Conservation (phyloP, 1,140 invertebrate species). For the Drosophila fuyamai region DNA sequence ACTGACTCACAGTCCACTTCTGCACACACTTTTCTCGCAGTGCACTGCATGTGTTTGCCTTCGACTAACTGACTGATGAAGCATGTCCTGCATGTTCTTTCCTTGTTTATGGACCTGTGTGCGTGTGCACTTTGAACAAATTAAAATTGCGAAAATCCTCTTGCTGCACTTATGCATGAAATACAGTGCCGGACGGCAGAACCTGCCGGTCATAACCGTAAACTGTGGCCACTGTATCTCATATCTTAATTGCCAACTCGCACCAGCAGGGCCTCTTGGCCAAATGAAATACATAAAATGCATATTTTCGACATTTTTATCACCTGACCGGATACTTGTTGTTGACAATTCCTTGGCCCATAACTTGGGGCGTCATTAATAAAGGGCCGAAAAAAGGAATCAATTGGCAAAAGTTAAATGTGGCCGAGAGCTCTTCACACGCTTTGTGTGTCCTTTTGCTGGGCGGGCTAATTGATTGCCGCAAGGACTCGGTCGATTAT, state of each 20-base stretch:
- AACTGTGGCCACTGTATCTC: slow-evolving; percentile 43
- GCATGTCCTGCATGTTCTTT: slow-evolving; percentile 53
- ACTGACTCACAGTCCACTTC: too few relatives aligned
- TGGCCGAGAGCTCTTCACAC: slow-evolving; percentile 39
- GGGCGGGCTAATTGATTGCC: slow-evolving; percentile 38
- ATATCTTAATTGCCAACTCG: slow-evolving; percentile 64
- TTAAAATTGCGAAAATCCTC: slow-evolving; percentile 78
- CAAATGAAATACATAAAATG: slow-evolving; percentile 58
- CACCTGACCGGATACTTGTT: slow-evolving; percentile 33
- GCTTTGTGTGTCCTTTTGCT: slow-evolving; percentile 5
- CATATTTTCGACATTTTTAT: slow-evolving; percentile 56
- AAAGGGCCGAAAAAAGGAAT: slow-evolving; percentile 31
- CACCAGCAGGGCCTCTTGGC: not conserved
- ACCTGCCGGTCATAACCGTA: slow-evolving; percentile 61
- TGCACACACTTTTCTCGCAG: not conserved
- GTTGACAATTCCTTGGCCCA: slow-evolving; percentile 54
- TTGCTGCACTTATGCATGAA: slow-evolving; percentile 65
- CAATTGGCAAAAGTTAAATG: slow-evolving; percentile 54
- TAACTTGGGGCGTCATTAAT: slow-evolving; percentile 44
- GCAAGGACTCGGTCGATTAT: slow-evolving; percentile 25
- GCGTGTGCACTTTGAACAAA: slow-evolving; percentile 69
- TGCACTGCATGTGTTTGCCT: slow-evolving; percentile 25
- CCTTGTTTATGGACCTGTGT: slow-evolving; percentile 46
- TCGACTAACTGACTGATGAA: slow-evolving; percentile 61
- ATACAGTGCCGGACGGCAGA: slow-evolving; percentile 44